These are phyloP conservation scores for Arothron firmamentum DNA, from an alignment of 2,113 vertebrate genomes.

Conservation along the genomic window DNA sequence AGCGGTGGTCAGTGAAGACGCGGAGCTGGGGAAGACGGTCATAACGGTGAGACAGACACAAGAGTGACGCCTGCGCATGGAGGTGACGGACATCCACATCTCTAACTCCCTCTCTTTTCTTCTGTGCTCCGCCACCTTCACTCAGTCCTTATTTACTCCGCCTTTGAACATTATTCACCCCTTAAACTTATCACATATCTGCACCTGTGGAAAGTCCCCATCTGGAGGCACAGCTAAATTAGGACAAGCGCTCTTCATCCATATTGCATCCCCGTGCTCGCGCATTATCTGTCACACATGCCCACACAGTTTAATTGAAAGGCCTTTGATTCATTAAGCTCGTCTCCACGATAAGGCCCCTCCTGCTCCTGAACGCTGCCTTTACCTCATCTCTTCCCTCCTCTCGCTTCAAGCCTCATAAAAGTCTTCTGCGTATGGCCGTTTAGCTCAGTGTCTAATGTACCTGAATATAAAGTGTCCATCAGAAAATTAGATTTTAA, in stretches of 20 bases:
- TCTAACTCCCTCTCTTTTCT: slow-evolving; percentile 5
- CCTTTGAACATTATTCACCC: slow-evolving; percentile 42
- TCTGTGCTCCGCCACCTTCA: slow-evolving; percentile 14
- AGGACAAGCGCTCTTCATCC: slow-evolving; percentile 51
- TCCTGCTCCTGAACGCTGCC: slow-evolving; percentile 5
- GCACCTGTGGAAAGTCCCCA: slow-evolving; percentile 61
- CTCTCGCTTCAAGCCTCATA: neutral
- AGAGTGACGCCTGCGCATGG: neutral
- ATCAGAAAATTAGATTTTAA: slow-evolving; percentile 54
- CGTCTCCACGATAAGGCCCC: slow-evolving; percentile 14
- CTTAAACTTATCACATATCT: slow-evolving; percentile 42
- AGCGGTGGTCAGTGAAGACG: slow-evolving; percentile 89
- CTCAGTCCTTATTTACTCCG: slow-evolving; percentile 27
- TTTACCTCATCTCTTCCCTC: slow-evolving; percentile 7
- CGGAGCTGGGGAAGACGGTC: slow-evolving; percentile 81
- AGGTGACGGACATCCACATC: neutral
- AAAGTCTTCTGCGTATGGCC: slow-evolving; percentile 23
- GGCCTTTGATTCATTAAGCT: slow-evolving; percentile 49
- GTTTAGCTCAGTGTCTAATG: slow-evolving; percentile 56
- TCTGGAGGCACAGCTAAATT: slow-evolving; percentile 55
- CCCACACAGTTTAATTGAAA: slow-evolving; percentile 50
- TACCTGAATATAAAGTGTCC: slow-evolving; percentile 49
- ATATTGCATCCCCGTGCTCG: slow-evolving; percentile 30
- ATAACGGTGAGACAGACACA: slow-evolving; percentile 72
- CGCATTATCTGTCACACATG: slow-evolving; percentile 46